These are phyloP conservation scores for Olivierus martensii DNA, from an alignment of 1,140 invertebrate genomes.

Conservation along the genomic window DNA sequence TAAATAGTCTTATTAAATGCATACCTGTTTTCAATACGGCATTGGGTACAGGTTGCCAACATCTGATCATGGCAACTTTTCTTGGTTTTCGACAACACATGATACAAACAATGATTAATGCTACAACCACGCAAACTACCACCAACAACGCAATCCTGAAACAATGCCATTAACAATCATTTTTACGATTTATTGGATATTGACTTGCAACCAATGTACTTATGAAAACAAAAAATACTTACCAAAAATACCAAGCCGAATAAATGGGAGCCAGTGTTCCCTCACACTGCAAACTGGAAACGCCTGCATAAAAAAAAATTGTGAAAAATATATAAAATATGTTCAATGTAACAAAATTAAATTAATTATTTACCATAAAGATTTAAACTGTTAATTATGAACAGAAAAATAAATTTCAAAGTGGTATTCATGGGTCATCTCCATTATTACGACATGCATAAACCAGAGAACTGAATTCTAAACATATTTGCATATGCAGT, in stretches of 20 bases:
- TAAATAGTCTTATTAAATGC: too few relatives aligned
- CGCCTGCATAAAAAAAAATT: neutral
- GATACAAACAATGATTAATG: slow-evolving; percentile 1
- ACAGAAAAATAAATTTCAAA: too few relatives aligned
- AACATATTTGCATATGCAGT: slow-evolving; percentile 21
- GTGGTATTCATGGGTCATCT: too few relatives aligned
- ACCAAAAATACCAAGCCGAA: slow-evolving; percentile 5
- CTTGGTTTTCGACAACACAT: slow-evolving; percentile 5
- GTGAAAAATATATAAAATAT: neutral
- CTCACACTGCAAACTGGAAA: neutral
- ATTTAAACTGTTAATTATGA: too few relatives aligned
- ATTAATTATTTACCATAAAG: too few relatives aligned
- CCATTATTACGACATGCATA: too few relatives aligned
- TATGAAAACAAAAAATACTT: neutral
- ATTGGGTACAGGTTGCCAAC: too few relatives aligned
- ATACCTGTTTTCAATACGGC: too few relatives aligned
- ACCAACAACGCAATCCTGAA: neutral
- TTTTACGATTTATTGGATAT: neutral
- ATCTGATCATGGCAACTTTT: neutral
- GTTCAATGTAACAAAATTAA: neutral
- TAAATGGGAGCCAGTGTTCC: slow-evolving; percentile 6
- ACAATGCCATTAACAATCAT: neutral
- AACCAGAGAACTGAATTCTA: neutral
- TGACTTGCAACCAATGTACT: neutral
- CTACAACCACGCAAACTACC: neutral